Base-by-base conservation (phyloP, 2,797 vertebrate species). In the Enteromius unitaeniatus region DNA sequence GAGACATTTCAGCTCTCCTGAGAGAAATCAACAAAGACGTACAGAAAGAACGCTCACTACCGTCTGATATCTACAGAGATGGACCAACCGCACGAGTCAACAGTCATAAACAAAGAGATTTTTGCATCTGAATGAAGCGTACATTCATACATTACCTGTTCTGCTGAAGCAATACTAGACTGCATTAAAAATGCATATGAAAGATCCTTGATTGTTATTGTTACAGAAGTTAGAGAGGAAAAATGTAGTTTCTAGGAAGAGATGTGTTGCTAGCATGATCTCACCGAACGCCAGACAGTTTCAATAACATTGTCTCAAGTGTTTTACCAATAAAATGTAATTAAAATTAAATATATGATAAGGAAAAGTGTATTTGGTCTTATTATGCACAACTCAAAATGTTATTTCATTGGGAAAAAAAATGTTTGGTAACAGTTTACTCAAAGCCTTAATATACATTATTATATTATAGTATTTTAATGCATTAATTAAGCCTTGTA, bases 41-140 rank as follows among this genome's bases (percentile, higher is more conserved):
- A 79, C 7, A 53, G 23, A 26, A 7, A 13, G 34, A 17, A 53
- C 21, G n/a, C 47, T 51, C 60, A 13, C 3, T n/a, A 51, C n/a
- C 4, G 8, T 26, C 73, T 53, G 49, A 69, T 19, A 40, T 69
- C 14, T 51, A 68, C 14, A 64, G 51, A 55, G 28, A 53, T 1
- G 51, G 47, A 19, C 15, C 79, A 74, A 51, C 23, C 4, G 10
- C 67, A 82, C 55, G 14, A 53, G 47, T 80, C 81, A 85, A 90
- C 90, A 58, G 67, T 73, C n/a, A 81, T 86, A 19, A 15, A 89
- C 88, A 91, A 87, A 68, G 81, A 86, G 75, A 28, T 69, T 3
- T 23, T 6, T 86, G 86, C 92, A 94, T 93, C 93, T 93, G 92
- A 85, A 91, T 79, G 92, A 82, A 92, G 90, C 6, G 91, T 53